These are phyloP conservation scores for Ichneumoninae sp. DNA, from an alignment of 2,888 invertebrate genomes.

Conservation along the genomic window DNA sequence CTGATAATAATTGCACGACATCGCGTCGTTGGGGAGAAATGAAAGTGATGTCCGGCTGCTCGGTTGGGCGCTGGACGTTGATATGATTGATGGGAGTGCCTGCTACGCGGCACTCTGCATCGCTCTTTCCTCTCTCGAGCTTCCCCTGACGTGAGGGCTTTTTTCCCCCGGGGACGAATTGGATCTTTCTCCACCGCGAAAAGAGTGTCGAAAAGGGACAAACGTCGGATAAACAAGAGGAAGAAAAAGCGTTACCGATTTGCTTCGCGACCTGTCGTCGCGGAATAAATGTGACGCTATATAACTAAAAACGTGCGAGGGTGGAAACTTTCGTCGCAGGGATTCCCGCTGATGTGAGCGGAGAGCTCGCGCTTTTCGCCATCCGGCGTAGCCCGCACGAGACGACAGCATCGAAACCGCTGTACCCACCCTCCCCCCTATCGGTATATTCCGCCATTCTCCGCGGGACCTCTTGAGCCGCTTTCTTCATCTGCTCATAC, in stretches of 20 bases:
- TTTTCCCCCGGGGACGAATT: slow-evolving; percentile 10
- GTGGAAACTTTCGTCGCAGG: slow-evolving; percentile 64
- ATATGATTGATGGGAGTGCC: slow-evolving; percentile 43
- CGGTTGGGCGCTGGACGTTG: slow-evolving; percentile 23
- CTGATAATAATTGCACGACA: slow-evolving; percentile 4
- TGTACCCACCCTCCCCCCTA: slow-evolving; percentile 30
- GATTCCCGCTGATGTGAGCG: slow-evolving; percentile 56
- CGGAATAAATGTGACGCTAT: slow-evolving; percentile 35
- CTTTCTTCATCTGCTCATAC: slow-evolving; percentile 44
- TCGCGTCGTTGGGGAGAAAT: background rate
- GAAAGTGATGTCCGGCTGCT: background rate
- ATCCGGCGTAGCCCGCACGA: slow-evolving; percentile 4
- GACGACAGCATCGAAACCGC: slow-evolving; percentile 22
- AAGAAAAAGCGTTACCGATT: slow-evolving; percentile 63
- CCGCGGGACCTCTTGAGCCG: slow-evolving; percentile 46
- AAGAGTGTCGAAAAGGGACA: slow-evolving; percentile 10
- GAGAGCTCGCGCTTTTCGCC: slow-evolving; percentile 33
- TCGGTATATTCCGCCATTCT: slow-evolving; percentile 41
- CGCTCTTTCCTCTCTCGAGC: slow-evolving; percentile 5
- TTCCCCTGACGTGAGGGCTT: background rate
- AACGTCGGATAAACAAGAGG: slow-evolving; percentile 8
- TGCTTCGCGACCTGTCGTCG: slow-evolving; percentile 46
- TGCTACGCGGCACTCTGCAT: background rate
- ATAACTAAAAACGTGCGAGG: slow-evolving; percentile 15
- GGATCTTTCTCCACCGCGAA: slow-evolving; percentile 22